These are phyloP conservation scores for Lasioglossum leucozonium DNA, from an alignment of 2,888 invertebrate genomes.

Conservation along the genomic window DNA sequence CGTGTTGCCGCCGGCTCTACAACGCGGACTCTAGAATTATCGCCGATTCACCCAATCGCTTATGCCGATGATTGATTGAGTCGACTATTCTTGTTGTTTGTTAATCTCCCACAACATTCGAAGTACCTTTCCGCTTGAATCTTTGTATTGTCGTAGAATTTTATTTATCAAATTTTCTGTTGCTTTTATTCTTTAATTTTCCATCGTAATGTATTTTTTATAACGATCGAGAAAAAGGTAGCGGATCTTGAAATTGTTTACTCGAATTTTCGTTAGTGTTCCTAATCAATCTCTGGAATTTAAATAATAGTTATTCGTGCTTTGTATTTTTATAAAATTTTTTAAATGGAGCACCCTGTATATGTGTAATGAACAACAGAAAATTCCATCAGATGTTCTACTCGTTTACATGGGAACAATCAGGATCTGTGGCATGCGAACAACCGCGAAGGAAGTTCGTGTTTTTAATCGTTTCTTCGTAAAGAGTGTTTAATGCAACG, in stretches of 20 bases:
- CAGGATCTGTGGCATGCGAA: conserved; percentile 40
- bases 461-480: background rate
- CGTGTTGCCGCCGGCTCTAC: background rate
- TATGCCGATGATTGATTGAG: background rate
- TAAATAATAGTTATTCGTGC: too few species aligned
- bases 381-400: conserved; percentile 6
- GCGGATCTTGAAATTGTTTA: too few species aligned
- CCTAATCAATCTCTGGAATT: too few species aligned
- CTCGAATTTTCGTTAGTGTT: too few species aligned
- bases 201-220: too few species aligned
- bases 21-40: background rate
- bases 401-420: background rate
- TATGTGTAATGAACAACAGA: background rate
- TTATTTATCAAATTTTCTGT: background rate
- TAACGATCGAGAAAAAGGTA: too few species aligned
- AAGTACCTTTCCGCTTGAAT: background rate
- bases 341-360: background rate
- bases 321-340: too few species aligned
- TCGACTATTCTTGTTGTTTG: background rate
- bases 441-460: conserved; percentile 37
- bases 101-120: background rate
- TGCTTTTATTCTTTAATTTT: too few species aligned
- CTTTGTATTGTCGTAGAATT: background rate
- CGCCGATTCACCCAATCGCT: background rate
- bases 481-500: conserved; percentile 36